Evolutionary conservation across 2,797 vertebrate genomes (phyloP), one percentile per base, ranked within the genome.

Genomic region (Tokudaia muenninki): DNA sequence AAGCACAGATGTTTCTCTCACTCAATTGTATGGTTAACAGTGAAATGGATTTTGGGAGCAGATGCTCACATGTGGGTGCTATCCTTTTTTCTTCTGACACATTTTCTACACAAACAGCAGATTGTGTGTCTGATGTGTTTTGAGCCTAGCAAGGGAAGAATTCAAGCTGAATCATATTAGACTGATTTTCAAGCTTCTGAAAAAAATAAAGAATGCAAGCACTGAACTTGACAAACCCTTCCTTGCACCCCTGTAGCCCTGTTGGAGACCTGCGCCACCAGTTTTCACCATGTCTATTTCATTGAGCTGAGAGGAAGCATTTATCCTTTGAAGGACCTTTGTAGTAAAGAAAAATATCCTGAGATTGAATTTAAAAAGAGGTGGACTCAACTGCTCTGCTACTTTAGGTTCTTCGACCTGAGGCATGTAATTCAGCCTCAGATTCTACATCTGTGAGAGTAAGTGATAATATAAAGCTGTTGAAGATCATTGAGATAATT

Each of bases 1-100:
- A 89, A 93, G 90, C 95, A 94, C 96, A 97, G 97, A 96, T 98
- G 95, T 95, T 98, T 92, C 84, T 93, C 94, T 97, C 84, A 77
- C 90, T 98, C 97, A 77, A 31, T 92, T 97, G 91, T 91, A 91
- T 55, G 50, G 83, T 94, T 96, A 94, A 97, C 57, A 83, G 97
- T 72, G 95, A 98, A 95, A 95, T 41, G 31, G 94, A 92, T 97
- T 94, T 96, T 97, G 97, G 19, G 44, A 97, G 86, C 95, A 97
- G 86, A 82, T 97, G 74, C 90, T 97, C 3, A 2, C 90, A 81
- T 55, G 67, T 79, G 92, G 79, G 93, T 97, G 70, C 9, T 93
- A 78, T 83, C 90, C 78, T 97, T 87, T 97, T 97, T 82, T 98
- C 93, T 94, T 50, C 59, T 50, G 86, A 97, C 84, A 96, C 57